Conservation (phyloP, 2,888 invertebrate genomes). For the Dryadula phaetusa region DNA sequence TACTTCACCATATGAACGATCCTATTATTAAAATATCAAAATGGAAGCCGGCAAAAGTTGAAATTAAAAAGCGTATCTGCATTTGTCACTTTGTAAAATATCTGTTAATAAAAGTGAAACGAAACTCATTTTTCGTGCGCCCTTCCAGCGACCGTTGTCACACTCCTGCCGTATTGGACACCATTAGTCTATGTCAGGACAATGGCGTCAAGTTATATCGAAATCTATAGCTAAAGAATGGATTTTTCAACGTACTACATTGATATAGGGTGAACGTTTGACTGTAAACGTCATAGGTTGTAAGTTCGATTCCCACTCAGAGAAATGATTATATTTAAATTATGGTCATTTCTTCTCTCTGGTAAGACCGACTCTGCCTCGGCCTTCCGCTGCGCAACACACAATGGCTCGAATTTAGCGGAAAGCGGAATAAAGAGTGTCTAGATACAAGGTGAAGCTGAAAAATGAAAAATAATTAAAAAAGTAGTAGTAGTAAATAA, state of each 20-base stretch:
- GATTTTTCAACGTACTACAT: slow-evolving; percentile 2
- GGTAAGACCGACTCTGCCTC: background rate
- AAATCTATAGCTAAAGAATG: slow-evolving; percentile 7
- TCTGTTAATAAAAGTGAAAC: slow-evolving; percentile 21
- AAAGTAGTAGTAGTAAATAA: no score
- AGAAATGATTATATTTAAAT: background rate
- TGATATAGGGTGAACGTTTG: no score
- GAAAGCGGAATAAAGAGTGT: no score
- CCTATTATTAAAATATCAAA: background rate
- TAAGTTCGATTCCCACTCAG: no score
- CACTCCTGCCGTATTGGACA: slow-evolving; percentile 21
- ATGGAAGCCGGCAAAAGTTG: background rate
- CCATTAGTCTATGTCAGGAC: slow-evolving; percentile 26
- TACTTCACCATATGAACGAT: no score
- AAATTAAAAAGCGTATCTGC: slow-evolving; percentile 11
- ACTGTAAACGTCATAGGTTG: no score
- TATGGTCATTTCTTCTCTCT: no score
- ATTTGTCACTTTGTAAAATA: slow-evolving; percentile 12
- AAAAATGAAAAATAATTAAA: no score
- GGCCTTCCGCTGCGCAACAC: background rate
- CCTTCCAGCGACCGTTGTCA: slow-evolving; percentile 23
- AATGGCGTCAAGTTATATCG: slow-evolving; percentile 7
- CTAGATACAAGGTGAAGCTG: no score
- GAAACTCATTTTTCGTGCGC: slow-evolving; percentile 21
- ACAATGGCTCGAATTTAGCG: background rate